Conservation (phyloP, 1,140 invertebrate genomes). For the Frieseomelitta varia region DNA sequence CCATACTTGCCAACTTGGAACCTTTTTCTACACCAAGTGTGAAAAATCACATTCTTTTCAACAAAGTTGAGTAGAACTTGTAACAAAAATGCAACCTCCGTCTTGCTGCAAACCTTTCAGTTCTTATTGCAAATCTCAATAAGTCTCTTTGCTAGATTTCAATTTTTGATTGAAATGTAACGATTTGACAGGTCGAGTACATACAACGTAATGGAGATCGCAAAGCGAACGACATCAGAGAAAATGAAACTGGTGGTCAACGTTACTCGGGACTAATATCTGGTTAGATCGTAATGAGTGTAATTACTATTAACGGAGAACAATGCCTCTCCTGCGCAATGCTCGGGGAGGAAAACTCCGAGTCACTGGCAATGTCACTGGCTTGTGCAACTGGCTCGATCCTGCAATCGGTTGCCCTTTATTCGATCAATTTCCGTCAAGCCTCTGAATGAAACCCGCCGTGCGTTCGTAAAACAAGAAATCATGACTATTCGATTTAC, state of each 20-base stretch:
- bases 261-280: constrained; percentile 53
- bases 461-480: neutral
- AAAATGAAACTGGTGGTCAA: constrained; percentile 53
- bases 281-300: constrained; percentile 43
- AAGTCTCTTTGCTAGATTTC: too few relatives aligned
- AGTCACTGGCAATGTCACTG: constrained; percentile 62
- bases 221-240: neutral
- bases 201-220: neutral
- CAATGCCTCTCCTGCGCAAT: constrained; percentile 50
- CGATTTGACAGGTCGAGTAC: neutral
- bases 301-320: constrained; percentile 56
- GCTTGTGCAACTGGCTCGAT: constrained; percentile 37
- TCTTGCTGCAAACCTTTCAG: too few relatives aligned
- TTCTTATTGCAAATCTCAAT: too few relatives aligned
- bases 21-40: too few relatives aligned
- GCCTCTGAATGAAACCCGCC: neutral
- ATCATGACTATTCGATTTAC: neutral
- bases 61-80: too few relatives aligned
- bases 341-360: constrained; percentile 12
- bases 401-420: neutral
- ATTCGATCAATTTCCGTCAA: constrained; percentile 1
- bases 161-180: neutral
- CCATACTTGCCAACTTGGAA: too few relatives aligned
- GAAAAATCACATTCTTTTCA: too few relatives aligned
- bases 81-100: too few relatives aligned